Conservation (phyloP, 2,797 vertebrate species). For the Eidolon dupreanum region DNA sequence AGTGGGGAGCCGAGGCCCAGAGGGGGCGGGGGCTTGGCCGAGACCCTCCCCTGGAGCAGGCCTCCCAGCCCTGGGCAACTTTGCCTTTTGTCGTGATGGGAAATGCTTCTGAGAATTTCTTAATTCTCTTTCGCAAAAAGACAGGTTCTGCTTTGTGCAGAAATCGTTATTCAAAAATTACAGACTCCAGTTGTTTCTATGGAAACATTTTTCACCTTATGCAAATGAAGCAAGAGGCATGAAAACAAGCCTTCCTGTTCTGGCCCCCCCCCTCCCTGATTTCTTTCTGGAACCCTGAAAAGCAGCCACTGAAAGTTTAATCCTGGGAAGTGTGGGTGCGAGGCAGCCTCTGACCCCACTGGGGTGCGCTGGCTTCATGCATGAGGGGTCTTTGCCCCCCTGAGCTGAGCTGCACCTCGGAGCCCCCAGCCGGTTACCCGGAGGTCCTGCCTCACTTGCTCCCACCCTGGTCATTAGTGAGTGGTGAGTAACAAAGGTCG, state of each 20-base stretch:
- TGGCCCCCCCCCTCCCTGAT: neutral
- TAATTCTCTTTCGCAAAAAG: conserved; percentile 65
- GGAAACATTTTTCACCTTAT: conserved; percentile 84
- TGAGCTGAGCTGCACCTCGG: neutral
- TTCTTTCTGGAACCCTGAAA: conserved; percentile 24
- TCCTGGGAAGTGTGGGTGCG: neutral
- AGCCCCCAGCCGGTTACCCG: neutral
- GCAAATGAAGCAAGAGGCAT: conserved; percentile 80
- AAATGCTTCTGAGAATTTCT: conserved; percentile 41
- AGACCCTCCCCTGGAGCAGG: neutral
- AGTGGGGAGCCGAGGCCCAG: conserved; percentile 6
- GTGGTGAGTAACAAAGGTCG: neutral
- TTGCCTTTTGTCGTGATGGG: neutral
- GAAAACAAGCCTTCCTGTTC: conserved; percentile 62
- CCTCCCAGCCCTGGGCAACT: neutral
- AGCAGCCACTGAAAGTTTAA: conserved; percentile 30
- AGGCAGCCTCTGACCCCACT: neutral
- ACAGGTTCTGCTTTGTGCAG: conserved; percentile 77
- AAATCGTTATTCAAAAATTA: conserved; percentile 86
- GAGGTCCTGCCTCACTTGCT: neutral
- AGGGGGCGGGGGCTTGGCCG: neutral
- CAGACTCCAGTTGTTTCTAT: conserved; percentile 85
- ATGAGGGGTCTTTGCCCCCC: fast-evolving
- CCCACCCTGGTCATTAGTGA: neutral
- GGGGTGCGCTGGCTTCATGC: fast-evolving